These are phyloP conservation scores for Cavia aperea DNA, from an alignment of 2,113 vertebrate genomes.

Conservation along the genomic window DNA sequence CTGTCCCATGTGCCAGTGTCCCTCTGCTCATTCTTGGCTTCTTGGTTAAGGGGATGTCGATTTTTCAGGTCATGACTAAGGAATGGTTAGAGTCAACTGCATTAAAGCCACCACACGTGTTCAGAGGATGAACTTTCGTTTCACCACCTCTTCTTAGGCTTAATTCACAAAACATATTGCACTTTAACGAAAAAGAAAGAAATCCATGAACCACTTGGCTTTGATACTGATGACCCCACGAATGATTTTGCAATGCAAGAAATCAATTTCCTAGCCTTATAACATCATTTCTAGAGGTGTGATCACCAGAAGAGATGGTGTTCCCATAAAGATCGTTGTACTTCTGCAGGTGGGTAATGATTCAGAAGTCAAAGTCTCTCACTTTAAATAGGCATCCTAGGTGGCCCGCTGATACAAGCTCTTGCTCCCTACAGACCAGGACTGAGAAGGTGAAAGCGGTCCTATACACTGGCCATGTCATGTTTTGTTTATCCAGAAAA, in stretches of 20 bases:
- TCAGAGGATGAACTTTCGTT: background rate
- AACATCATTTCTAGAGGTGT: conserved; percentile 29
- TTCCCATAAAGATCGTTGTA: conserved; percentile 28
- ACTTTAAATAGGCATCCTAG: background rate
- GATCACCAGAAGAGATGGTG: conserved; percentile 51
- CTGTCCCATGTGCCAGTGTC: accelerated
- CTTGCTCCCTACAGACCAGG: background rate
- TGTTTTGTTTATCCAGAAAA: background rate
- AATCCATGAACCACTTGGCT: conserved; percentile 42
- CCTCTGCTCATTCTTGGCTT: background rate
- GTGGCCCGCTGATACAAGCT: background rate
- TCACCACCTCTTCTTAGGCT: conserved; percentile 20
- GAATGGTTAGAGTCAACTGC: background rate
- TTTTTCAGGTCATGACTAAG: background rate
- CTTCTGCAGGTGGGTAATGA: conserved; percentile 15
- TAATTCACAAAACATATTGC: conserved; percentile 36
- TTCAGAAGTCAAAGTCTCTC: conserved; percentile 26
- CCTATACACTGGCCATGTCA: background rate
- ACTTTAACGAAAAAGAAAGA: conserved; percentile 41
- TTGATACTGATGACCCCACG: conserved; percentile 51
- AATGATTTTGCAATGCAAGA: conserved; percentile 59
- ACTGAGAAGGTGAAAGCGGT: background rate
- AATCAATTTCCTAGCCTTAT: conserved; percentile 65
- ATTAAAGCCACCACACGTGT: conserved; percentile 21
- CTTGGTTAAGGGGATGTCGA: background rate